phyloP scores from a whole-genome alignment of 2,797 vertebrate genomes.

The Oryzias dopingdopingensis region DNA sequence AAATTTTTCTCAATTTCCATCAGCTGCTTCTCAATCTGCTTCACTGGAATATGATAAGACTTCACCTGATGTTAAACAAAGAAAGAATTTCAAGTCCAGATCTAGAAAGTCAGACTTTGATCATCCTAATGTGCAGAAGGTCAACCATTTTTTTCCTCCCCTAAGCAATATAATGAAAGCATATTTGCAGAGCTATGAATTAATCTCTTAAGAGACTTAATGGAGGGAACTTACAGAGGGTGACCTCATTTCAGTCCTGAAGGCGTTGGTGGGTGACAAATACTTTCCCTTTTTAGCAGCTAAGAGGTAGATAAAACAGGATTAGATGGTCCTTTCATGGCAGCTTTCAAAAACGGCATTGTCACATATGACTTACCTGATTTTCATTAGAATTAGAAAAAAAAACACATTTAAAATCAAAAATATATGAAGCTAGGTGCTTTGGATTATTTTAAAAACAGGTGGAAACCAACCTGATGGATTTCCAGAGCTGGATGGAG shows the following conservation, averaged over 20 bases:
- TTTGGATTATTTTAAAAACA: constrained; percentile 19
- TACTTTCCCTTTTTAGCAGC: constrained; percentile 76
- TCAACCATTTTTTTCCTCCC: constrained; percentile 20
- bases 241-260: constrained; percentile 70
- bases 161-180: constrained; percentile 59
- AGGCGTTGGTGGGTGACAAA: constrained; percentile 68
- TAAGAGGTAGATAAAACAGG: constrained; percentile 76
- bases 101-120: constrained; percentile 45
- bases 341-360: constrained; percentile 56
- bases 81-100: constrained; percentile 24
- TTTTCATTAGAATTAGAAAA: constrained; percentile 23
- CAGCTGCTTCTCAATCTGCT: constrained; percentile 84
- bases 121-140: constrained; percentile 52
- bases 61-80: constrained; percentile 69
- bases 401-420: constrained; percentile 38
- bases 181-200: constrained; percentile 72
- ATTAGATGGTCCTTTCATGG: constrained; percentile 72
- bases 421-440: constrained; percentile 20
- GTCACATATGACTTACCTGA: constrained; percentile 59
- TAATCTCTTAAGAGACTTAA: constrained; percentile 78
- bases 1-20: constrained; percentile 82
- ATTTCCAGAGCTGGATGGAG: constrained; percentile 38
- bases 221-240: constrained; percentile 76
- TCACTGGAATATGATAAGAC: constrained; percentile 74
- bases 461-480: constrained; percentile 46